Percentiles rank a stretch among this genome's conserved stretches.
These are phyloP conservation scores for Xenopus petersii DNA, from an alignment of 2,797 vertebrate species.

Conservation along the genomic window DNA sequence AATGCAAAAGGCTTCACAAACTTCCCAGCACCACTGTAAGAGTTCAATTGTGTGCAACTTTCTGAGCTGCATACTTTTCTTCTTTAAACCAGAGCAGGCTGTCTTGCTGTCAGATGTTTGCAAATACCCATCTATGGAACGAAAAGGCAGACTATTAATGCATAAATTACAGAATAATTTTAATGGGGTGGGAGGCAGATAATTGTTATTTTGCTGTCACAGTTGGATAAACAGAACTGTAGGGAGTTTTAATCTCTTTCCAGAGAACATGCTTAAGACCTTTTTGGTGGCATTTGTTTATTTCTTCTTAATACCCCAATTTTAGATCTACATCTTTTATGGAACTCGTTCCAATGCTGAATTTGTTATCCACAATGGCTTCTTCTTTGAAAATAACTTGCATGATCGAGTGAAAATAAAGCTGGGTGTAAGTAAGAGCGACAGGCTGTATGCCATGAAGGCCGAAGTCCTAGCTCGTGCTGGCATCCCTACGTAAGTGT, in stretches of 20 bases:
- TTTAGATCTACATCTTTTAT: constrained; percentile 98
- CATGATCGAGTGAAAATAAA: constrained; percentile 99
- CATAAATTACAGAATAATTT: constrained; percentile 17
- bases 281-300: constrained; percentile 8
- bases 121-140: constrained; percentile 24
- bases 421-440: constrained; percentile 96
- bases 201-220: constrained; percentile 27
- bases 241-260: neutral
- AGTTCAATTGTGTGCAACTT: no score
- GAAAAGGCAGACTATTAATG: constrained; percentile 2
- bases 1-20: no score
- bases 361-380: constrained; percentile 98
- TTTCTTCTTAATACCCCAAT: constrained; percentile 44
- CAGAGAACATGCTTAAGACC: constrained; percentile 9
- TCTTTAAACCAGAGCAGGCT: no score
- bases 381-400: constrained; percentile 95
- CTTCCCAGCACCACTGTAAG: no score
- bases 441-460: constrained; percentile 97
- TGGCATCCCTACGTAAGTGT: constrained; percentile 92
- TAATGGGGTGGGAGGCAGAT: constrained; percentile 38
- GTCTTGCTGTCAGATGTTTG: no score
- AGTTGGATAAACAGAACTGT: constrained; percentile 32
- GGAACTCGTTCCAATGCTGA: constrained; percentile 96
- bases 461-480: constrained; percentile 94
- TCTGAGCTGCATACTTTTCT: no score